Evolutionary conservation across 2,113 vertebrate species (phyloP).

Genomic region (Misgurnus mizolepis): DNA sequence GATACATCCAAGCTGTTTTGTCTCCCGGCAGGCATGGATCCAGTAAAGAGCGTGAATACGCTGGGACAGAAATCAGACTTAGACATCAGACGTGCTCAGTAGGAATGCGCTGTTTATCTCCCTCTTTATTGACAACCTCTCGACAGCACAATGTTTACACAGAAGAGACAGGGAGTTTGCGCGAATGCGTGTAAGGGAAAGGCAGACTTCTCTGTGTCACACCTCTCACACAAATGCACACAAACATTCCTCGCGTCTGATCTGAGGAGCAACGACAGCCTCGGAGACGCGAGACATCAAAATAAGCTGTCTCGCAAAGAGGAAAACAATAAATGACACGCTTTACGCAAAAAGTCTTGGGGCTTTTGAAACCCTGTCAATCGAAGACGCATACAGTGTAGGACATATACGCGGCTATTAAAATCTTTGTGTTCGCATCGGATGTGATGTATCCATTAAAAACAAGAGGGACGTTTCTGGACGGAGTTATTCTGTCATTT

Average conservation of each 20-base stretch:
- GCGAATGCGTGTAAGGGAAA: neutral
- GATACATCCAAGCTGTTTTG: conserved; percentile 36
- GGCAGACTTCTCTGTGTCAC: conserved; percentile 33
- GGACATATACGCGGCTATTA: neutral
- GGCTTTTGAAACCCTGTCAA: conserved; percentile 16
- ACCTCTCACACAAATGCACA: neutral
- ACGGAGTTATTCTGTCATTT: neutral
- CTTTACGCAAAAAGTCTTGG: neutral
- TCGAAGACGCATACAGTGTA: neutral
- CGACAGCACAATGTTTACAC: conserved; percentile 40
- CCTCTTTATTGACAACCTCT: conserved; percentile 41
- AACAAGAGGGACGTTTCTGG: neutral
- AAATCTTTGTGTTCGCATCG: neutral
- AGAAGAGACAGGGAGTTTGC: conserved; percentile 42
- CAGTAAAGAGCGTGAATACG: conserved; percentile 39
- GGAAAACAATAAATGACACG: conserved; percentile 18
- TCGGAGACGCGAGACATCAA: neutral
- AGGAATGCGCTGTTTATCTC: conserved; percentile 47
- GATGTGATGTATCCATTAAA: neutral
- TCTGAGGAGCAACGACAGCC: conserved; percentile 8
- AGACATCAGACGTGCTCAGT: conserved; percentile 40
- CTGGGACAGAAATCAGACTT: conserved; percentile 43
- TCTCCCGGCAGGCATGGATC: conserved; percentile 30
- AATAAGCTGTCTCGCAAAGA: conserved; percentile 6
- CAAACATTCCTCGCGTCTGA: conserved; percentile 13